phyloP scores from a whole-genome alignment of 1,140 invertebrate species.

The Drosophila subobscura region DNA sequence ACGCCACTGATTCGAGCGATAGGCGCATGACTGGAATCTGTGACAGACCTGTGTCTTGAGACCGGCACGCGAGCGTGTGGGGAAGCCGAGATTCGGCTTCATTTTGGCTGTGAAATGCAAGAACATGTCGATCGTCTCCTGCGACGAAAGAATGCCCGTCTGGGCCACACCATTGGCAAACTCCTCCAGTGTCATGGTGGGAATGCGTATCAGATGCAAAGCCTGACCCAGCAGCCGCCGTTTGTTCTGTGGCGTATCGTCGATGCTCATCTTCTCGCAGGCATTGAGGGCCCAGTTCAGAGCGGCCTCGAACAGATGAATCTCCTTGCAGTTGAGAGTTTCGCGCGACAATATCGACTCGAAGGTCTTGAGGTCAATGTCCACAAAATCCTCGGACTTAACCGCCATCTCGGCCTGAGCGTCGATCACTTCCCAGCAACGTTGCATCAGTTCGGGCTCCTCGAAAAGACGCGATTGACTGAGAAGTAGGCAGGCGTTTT shows the following conservation, averaged over 20 bases:
- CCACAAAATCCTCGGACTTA: constrained; percentile 95
- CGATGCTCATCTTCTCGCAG: constrained; percentile 91
- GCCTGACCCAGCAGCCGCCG: constrained; percentile 90
- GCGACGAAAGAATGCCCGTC: constrained; percentile 92
- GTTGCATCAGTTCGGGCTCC: constrained; percentile 95
- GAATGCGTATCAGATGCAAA: constrained; percentile 93
- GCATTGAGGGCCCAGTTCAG: constrained; percentile 94
- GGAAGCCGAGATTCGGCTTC: constrained; percentile 93
- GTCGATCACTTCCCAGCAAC: constrained; percentile 98
- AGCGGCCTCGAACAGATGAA: constrained; percentile 94
- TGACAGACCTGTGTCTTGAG: constrained; percentile 96
- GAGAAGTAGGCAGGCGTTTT: constrained; percentile 95
- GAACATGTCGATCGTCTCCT: constrained; percentile 97
- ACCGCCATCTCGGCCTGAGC: constrained; percentile 96
- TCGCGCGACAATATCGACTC: constrained; percentile 94
- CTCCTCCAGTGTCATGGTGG: constrained; percentile 95
- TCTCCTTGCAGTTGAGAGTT: constrained; percentile 96
- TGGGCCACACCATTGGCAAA: constrained; percentile 96
- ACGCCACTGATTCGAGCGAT: constrained; percentile 97
- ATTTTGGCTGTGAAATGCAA: constrained; percentile 92
- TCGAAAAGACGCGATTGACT: constrained; percentile 96
- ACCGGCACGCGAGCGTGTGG: constrained; percentile 91
- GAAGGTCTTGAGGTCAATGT: constrained; percentile 95
- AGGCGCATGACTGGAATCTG: constrained; percentile 97
- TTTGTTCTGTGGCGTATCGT: constrained; percentile 89